These are phyloP conservation scores for Microcebus lehilahytsara DNA, from an alignment of 2,113 vertebrate genomes.

Conservation along the genomic window DNA sequence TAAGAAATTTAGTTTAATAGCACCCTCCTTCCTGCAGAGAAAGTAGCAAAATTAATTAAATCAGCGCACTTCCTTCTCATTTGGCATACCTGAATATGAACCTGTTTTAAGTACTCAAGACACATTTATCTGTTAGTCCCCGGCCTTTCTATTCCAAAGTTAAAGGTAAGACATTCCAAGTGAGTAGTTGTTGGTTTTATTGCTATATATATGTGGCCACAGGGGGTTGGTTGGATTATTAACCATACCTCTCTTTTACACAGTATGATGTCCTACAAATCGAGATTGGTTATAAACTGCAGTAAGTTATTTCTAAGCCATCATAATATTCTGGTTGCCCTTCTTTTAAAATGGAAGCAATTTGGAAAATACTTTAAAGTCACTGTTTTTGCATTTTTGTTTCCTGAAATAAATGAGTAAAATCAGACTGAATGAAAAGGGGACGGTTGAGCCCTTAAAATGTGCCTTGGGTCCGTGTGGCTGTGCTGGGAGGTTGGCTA, in stretches of 20 bases:
- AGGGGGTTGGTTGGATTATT: not conserved
- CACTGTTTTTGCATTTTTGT: not conserved
- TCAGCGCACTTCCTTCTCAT: not conserved
- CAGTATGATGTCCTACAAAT: not conserved
- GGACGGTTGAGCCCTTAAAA: not conserved
- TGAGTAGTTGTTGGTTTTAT: not conserved
- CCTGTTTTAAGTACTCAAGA: not conserved
- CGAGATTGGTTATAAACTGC: not conserved
- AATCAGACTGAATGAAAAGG: conserved; percentile 21
- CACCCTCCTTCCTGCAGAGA: not conserved
- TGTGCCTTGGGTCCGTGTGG: not conserved
- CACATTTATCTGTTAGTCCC: not conserved
- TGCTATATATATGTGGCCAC: not conserved
- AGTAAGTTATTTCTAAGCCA: not conserved
- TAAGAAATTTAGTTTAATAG: not conserved
- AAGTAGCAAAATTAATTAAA: not conserved
- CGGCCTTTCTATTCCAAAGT: not conserved
- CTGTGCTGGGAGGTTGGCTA: not conserved
- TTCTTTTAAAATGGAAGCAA: not conserved
- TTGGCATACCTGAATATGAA: not conserved
- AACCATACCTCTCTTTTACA: not conserved
- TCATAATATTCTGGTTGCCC: not conserved
- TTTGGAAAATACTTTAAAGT: not conserved
- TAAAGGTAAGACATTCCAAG: not conserved
- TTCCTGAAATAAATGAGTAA: not conserved